These are phyloP conservation scores for Holocentrus rufus DNA, from an alignment of 2,797 vertebrate species.

Conservation along the genomic window DNA sequence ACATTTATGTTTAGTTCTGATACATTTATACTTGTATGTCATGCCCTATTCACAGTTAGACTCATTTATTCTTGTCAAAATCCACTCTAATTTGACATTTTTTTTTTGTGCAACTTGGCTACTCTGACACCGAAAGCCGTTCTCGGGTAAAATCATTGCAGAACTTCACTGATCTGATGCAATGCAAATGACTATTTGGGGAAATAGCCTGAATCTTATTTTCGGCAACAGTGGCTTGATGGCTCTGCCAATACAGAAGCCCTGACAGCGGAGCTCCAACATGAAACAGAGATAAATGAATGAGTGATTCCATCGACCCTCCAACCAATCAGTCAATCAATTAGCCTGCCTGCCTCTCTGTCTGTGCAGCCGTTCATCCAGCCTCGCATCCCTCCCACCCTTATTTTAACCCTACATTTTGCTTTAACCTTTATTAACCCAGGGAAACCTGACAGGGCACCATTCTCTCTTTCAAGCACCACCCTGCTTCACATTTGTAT, in stretches of 20 bases:
- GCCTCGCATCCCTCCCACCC: too few relatives aligned
- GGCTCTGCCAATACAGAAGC: too few relatives aligned
- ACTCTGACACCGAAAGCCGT: background rate
- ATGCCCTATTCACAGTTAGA: conserved; percentile 38
- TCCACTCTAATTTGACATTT: conserved; percentile 1
- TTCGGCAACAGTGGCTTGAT: too few relatives aligned
- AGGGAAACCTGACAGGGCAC: too few relatives aligned
- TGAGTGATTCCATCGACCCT: too few relatives aligned
- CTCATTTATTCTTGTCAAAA: conserved; percentile 29
- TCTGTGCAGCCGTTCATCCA: background rate
- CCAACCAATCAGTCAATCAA: too few relatives aligned
- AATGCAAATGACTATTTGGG: background rate
- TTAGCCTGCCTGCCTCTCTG: background rate
- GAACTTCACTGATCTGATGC: background rate
- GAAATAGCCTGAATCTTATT: background rate
- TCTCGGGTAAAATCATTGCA: background rate
- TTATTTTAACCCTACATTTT: too few relatives aligned
- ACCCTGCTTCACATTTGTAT: too few relatives aligned
- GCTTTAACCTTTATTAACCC: too few relatives aligned
- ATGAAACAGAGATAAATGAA: background rate
- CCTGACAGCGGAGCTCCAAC: background rate
- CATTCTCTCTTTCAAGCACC: too few relatives aligned
- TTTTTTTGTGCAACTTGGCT: background rate
- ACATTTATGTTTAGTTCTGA: conserved; percentile 40
- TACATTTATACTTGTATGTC: conserved; percentile 37